Evolutionary conservation across 2,888 invertebrate genomes (phyloP).

Genomic region (Balanococcus diminutus): DNA sequence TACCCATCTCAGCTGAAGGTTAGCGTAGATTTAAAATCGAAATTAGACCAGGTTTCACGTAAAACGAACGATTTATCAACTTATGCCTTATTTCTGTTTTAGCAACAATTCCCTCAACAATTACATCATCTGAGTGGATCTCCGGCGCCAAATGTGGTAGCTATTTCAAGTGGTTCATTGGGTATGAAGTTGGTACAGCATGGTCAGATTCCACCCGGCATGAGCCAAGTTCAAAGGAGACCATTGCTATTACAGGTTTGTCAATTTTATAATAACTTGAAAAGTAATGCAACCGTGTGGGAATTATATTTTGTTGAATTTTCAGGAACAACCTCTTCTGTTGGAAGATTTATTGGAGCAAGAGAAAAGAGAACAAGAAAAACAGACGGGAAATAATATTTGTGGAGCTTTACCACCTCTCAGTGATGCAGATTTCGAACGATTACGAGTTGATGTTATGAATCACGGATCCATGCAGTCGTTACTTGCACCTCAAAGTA

Average conservation of each 20-base stretch:
- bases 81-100: neutral
- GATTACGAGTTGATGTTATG: constrained; percentile 71
- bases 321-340: constrained; percentile 87
- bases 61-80: neutral
- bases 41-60: neutral
- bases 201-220: neutral
- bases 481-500: constrained; percentile 2
- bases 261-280: neutral
- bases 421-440: constrained; percentile 67
- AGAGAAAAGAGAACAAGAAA: constrained; percentile 88
- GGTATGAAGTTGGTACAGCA: constrained; percentile 31
- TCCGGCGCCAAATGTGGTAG: constrained; percentile 40
- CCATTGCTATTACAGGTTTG: constrained; percentile 82
- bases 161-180: neutral
- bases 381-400: constrained; percentile 62
- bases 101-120: constrained; percentile 34
- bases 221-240: constrained; percentile 62
- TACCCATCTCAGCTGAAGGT: constrained; percentile 66
- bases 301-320: constrained; percentile 58
- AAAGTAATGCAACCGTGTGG: neutral
- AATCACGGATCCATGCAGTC: neutral
- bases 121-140: constrained; percentile 16
- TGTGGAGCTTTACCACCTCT: constrained; percentile 57
- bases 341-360: constrained; percentile 89
- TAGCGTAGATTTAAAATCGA: neutral